Evolutionary conservation across 30 jellyfish, hydroid and myxozoan species (phyloP).

Genomic region (Aurelia aurita complex sp. Pacific): DNA sequence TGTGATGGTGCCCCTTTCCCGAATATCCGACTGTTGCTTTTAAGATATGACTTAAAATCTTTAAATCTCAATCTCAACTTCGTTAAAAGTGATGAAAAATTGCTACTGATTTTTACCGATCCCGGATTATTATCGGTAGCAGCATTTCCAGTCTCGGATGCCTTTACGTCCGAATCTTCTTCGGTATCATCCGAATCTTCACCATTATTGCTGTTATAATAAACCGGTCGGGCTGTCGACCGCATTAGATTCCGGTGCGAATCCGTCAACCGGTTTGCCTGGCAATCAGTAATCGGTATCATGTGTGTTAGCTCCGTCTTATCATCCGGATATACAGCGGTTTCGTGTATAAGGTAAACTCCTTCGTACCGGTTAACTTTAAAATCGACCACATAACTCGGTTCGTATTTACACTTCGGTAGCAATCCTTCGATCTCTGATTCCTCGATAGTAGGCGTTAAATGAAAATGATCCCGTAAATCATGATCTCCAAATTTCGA

Average conservation of each 20-base stretch:
- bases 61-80: slow-evolving; percentile 15
- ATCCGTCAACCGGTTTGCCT: slow-evolving; percentile 49
- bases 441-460: slow-evolving; percentile 31
- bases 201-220: background rate
- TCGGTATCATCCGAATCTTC: slow-evolving; percentile 1
- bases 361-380: slow-evolving; percentile 93
- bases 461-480: slow-evolving; percentile 65
- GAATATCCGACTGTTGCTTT: slow-evolving; percentile 27
- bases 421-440: slow-evolving; percentile 56
- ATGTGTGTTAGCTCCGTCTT: slow-evolving; percentile 80
- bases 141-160: background rate
- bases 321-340: slow-evolving; percentile 91
- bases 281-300: slow-evolving; percentile 60
- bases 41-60: slow-evolving; percentile 24
- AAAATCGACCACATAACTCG: slow-evolving; percentile 87
- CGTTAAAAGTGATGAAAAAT: slow-evolving; percentile 8
- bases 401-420: slow-evolving; percentile 73
- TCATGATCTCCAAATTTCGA: slow-evolving; percentile 67
- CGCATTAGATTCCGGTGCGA: slow-evolving; percentile 70
- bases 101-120: slow-evolving; percentile 5
- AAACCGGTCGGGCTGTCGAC: slow-evolving; percentile 5
- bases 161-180: background rate
- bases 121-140: background rate
- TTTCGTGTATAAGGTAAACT: slow-evolving; percentile 84
- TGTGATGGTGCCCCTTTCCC: slow-evolving; percentile 1